A percentile compares a stretch with the other conserved stretches of the same genome.
Evolutionary conservation across 2,113 vertebrate genomes (phyloP).

Genomic region (Pachypanchax playfairii): DNA sequence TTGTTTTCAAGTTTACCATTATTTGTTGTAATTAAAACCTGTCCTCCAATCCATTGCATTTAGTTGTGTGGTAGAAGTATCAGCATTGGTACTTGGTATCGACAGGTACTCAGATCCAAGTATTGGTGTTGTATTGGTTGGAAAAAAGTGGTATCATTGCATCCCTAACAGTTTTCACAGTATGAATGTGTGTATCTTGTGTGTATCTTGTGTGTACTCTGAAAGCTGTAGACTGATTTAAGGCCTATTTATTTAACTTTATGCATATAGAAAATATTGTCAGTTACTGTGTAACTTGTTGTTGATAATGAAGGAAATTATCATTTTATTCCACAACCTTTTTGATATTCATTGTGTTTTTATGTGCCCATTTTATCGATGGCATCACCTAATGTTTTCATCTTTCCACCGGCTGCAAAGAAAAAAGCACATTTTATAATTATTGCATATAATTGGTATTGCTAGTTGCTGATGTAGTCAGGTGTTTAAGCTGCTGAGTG

Average conservation of each 20-base stretch:
- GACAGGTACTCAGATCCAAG: too few relatives aligned
- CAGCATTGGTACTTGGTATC: too few relatives aligned
- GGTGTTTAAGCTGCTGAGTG: constrained; percentile 52
- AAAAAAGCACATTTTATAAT: constrained; percentile 7
- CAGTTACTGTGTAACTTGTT: background rate
- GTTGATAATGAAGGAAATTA: background rate
- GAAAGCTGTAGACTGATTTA: background rate
- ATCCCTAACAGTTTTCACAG: too few relatives aligned
- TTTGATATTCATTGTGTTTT: background rate
- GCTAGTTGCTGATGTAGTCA: constrained; percentile 30
- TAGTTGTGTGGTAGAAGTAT: too few relatives aligned
- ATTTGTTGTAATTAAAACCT: too few relatives aligned
- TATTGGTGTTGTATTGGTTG: too few relatives aligned
- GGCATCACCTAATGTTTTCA: constrained; percentile 10
- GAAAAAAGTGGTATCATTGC: too few relatives aligned
- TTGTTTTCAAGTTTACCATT: too few relatives aligned
- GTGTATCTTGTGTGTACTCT: too few relatives aligned
- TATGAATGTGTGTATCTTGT: too few relatives aligned
- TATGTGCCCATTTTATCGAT: background rate
- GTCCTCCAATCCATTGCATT: too few relatives aligned
- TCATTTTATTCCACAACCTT: background rate
- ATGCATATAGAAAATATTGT: too few relatives aligned
- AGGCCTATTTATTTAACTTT: background rate
- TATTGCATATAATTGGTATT: constrained; percentile 30
- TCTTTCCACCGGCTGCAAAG: background rate